Evolutionary conservation across 1,140 invertebrate species (phyloP).

Genomic region (Drosophila navojoa): DNA sequence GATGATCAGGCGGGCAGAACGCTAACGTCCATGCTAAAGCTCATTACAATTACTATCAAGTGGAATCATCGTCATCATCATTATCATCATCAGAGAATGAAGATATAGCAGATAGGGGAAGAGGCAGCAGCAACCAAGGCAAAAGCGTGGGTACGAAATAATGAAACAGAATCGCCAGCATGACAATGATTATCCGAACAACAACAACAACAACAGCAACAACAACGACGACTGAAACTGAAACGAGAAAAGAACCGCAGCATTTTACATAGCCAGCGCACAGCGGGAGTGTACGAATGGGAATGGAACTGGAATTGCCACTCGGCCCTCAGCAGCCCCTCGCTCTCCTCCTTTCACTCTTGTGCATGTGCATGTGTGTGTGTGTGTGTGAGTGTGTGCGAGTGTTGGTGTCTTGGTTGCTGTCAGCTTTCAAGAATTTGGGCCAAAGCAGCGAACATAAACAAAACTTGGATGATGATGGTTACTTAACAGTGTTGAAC

Average conservation of each 20-base stretch:
- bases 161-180: conserved; percentile 75
- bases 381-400: neutral
- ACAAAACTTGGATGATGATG: conserved; percentile 67
- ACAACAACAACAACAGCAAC: neutral
- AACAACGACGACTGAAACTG: conserved; percentile 35
- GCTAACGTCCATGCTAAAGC: conserved; percentile 57
- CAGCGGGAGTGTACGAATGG: conserved; percentile 41
- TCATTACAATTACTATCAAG: conserved; percentile 71
- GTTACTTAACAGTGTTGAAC: conserved; percentile 76
- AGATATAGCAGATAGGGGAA: neutral
- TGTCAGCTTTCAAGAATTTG: conserved; percentile 74
- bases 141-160: conserved; percentile 74
- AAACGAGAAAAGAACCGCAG: conserved; percentile 48
- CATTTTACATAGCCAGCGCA: conserved; percentile 47
- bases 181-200: conserved; percentile 66
- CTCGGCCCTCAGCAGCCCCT: neutral
- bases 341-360: neutral
- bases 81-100: conserved; percentile 24
- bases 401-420: conserved; percentile 19
- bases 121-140: neutral
- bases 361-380: neutral
- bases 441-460: conserved; percentile 75
- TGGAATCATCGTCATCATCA: conserved; percentile 30
- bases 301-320: conserved; percentile 37
- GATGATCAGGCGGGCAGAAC: conserved; percentile 63